Evolutionary conservation across 2,888 invertebrate genomes (phyloP), one percentile per base, ranked within the genome.

Genomic region (Globia sparganii): DNA sequence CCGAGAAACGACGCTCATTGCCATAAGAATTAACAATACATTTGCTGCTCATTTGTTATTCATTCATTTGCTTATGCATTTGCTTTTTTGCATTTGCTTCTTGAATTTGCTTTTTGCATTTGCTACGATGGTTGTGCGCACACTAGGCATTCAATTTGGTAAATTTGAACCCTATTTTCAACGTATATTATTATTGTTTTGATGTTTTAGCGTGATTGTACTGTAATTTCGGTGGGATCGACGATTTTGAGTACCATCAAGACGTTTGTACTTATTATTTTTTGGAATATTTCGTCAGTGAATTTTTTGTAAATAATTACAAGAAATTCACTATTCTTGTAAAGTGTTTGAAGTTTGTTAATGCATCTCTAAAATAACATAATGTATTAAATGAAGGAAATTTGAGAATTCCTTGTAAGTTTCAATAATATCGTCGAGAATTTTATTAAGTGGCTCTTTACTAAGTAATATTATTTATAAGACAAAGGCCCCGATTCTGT

Each of bases 1-100:
- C 87, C 87, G 15, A 87, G 84, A 89, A 91, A 90, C 86, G 88
- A 90, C 88, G 86, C 86, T 90, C 90, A 90, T 90, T 90, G 86
- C 86, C 78, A 76, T 77, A 72, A 87, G 79, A 86, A 90, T 88
- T 88, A 89, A 88, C 86, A 89, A 86, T 87, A 89, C 86, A 87
- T 76, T 66, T 64, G 15, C 56, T 43, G 11, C 9, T 53, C 53
- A 3, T 53, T 53, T 53, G 53, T 53, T 53, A 49, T 49, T 49
- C 21, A 49, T 49, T 21, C 21, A 18, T 6, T 6, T 49, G 46
- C 46, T 46, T 46, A 18, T 18, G 18, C 46, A 46, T 75, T 68
- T 66, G 18, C 53, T 46, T 40, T 40, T 9, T 40, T 37, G 40
- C 40, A 40, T 40, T 40, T 40, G 40, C 13, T 3, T 40, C 13